phyloP scores from a whole-genome alignment of 2,797 vertebrate species.

The Neosilurus hyrtlii region DNA sequence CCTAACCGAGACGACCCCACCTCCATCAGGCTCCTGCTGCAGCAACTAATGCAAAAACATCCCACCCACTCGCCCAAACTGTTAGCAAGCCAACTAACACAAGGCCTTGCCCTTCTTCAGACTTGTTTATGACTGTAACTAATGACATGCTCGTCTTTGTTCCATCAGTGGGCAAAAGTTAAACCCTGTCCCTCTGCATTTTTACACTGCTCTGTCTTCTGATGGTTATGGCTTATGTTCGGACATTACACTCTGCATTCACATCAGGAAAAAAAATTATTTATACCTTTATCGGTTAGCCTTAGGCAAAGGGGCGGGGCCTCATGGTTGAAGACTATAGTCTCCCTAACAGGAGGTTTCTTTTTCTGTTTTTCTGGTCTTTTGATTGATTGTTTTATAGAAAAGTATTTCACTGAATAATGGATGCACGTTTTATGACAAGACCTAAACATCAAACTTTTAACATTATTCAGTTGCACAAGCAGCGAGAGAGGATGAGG shows the following conservation, averaged over 20 bases:
- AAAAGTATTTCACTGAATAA: constrained; percentile 61
- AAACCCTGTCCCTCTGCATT: constrained; percentile 57
- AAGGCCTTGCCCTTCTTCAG: constrained; percentile 55
- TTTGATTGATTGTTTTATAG: constrained; percentile 66
- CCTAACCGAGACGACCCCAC: constrained; percentile 89
- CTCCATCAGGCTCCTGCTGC: constrained; percentile 83
- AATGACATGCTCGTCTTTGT: constrained; percentile 63
- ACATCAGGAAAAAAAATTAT: constrained; percentile 26
- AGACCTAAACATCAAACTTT: constrained; percentile 56
- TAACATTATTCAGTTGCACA: constrained; percentile 56
- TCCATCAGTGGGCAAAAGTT: constrained; percentile 58
- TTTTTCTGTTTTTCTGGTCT: constrained; percentile 61
- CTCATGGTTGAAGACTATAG: constrained; percentile 75
- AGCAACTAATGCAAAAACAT: constrained; percentile 76
- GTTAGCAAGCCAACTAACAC: constrained; percentile 85
- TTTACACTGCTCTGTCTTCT: constrained; percentile 55
- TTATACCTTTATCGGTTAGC: constrained; percentile 2
- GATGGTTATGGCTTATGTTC: constrained; percentile 70
- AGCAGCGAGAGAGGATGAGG: constrained; percentile 47
- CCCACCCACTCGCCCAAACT: constrained; percentile 45
- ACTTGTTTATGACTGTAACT: constrained; percentile 68
- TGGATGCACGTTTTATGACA: constrained; percentile 82
- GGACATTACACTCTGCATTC: constrained; percentile 64
- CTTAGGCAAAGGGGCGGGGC: constrained; percentile 46
- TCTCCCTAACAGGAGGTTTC: constrained; percentile 44